These are phyloP conservation scores for Sweltsa coloradensis DNA, from an alignment of 1,140 invertebrate genomes.

Conservation along the genomic window DNA sequence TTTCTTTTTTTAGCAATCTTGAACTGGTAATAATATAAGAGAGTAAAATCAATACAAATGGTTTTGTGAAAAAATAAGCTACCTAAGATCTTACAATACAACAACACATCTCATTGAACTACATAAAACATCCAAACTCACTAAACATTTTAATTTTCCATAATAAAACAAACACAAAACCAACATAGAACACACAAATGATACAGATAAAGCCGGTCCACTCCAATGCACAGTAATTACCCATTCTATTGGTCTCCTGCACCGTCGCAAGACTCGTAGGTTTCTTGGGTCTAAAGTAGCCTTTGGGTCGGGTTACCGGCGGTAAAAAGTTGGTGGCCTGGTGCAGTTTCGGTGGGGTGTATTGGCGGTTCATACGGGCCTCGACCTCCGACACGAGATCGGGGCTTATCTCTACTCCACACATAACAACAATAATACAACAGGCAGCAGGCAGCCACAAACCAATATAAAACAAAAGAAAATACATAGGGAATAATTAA, in stretches of 20 bases:
- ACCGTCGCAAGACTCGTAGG: constrained; percentile 17
- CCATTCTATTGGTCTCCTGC: constrained; percentile 15
- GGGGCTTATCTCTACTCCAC: constrained; percentile 61
- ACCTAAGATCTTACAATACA: too few species aligned
- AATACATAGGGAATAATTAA: constrained; percentile 37
- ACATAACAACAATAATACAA: constrained; percentile 10
- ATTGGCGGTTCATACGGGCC: constrained; percentile 73
- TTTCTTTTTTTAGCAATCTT: too few species aligned
- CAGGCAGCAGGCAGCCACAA: constrained; percentile 14
- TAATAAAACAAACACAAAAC: too few species aligned
- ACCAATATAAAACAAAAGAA: constrained; percentile 17
- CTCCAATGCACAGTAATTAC: constrained; percentile 8
- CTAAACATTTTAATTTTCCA: too few species aligned
- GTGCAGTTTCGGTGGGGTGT: constrained; percentile 50
- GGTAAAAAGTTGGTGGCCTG: constrained; percentile 29
- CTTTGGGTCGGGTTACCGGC: constrained; percentile 31
- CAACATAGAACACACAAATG: too few species aligned
- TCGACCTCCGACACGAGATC: constrained; percentile 78
- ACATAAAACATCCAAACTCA: too few species aligned
- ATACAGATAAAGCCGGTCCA: too few species aligned
- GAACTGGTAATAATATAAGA: too few species aligned
- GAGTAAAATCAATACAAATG: too few species aligned
- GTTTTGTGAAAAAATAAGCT: too few species aligned
- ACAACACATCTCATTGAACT: too few species aligned
- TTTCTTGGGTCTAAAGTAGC: constrained; percentile 29